Evolutionary conservation across 2,113 vertebrate genomes (phyloP), one percentile per base, ranked within the genome.

Genomic region (Cyanoramphus novaezelandiae): DNA sequence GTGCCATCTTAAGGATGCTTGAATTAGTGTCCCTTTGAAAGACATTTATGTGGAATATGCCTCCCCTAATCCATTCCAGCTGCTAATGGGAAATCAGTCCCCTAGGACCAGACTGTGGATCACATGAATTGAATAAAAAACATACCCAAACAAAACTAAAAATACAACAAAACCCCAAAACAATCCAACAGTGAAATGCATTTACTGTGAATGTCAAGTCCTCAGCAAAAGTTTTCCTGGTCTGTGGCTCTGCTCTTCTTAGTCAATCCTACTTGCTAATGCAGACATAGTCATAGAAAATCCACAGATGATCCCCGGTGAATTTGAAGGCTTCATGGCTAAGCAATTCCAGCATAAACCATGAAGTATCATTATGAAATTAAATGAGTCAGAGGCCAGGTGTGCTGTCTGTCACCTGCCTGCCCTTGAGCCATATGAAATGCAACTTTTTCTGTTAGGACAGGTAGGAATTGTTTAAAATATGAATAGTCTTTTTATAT

Each of bases 1-100:
- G 81, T 95, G 93, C 84, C 88, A 86, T 91, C 95, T 89, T 95
- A 95, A 91, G 89, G 94, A 91, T 79, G n/a, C 14, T 95, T 87
- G 65, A 69, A 91, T 95, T 92, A 91, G 37, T 87, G 74, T 89
- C 62, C 16, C 27, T 87, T 53, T 47, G 27, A 57, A 76, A n/a
- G 55, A 89, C 86, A 75, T 0, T 62, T 59, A 16, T 46, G 13
- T 37, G 55, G 37, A 82, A 29, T 60, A 60, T 0, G 2, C 37
- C 5, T 60, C 18, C 11, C 35, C 23, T 65, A 60, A 87, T 76
- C 57, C 47, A 47, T 85, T 63, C 44, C 23, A 52, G 24, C 57
- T 46, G 35, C 49, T 47, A 15, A 31, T 27, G 28, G 46, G 41
- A 82, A 75, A 62, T 62, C 35, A 70, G 0, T 55, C 57, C 17